Conservation (phyloP, 2,797 vertebrate species). For the Sternotherus odoratus region DNA sequence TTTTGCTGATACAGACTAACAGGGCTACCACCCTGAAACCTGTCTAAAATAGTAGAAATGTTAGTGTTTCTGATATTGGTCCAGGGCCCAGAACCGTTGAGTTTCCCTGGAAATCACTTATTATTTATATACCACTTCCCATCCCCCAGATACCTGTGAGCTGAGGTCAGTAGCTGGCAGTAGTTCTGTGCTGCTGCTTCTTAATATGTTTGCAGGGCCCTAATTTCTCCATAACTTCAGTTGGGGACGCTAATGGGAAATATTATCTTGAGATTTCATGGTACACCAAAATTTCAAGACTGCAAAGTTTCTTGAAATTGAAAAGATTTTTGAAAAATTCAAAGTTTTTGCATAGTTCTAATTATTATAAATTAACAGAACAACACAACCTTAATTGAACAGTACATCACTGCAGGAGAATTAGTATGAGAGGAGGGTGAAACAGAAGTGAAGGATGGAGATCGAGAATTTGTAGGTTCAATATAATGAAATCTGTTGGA, state of each 20-base stretch:
- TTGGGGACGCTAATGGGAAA: not conserved
- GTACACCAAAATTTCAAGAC: too few relatives aligned
- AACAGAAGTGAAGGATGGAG: not conserved
- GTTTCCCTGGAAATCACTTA: not conserved
- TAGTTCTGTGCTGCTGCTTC: not conserved
- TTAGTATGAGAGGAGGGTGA: not conserved
- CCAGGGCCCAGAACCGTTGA: not conserved
- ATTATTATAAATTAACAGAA: not conserved
- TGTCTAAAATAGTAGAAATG: not conserved
- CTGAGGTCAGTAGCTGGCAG: not conserved
- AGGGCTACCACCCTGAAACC: too few relatives aligned
- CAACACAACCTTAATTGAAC: not conserved
- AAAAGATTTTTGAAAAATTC: too few relatives aligned
- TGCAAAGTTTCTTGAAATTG: too few relatives aligned
- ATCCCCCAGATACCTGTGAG: not conserved
- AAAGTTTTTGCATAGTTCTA: not conserved
- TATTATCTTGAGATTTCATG: too few relatives aligned
- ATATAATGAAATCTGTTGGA: not conserved
- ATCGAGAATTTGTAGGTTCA: not conserved
- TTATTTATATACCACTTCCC: not conserved
- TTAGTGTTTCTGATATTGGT: not conserved
- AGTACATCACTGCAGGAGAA: not conserved
- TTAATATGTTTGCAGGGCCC: not conserved
- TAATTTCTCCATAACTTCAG: not conserved
- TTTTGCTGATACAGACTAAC: too few relatives aligned